Percentiles rank a stretch among this genome's conserved stretches.
Evolutionary conservation across 2,113 vertebrate species (phyloP).

Genomic region (Anseranas semipalmata): DNA sequence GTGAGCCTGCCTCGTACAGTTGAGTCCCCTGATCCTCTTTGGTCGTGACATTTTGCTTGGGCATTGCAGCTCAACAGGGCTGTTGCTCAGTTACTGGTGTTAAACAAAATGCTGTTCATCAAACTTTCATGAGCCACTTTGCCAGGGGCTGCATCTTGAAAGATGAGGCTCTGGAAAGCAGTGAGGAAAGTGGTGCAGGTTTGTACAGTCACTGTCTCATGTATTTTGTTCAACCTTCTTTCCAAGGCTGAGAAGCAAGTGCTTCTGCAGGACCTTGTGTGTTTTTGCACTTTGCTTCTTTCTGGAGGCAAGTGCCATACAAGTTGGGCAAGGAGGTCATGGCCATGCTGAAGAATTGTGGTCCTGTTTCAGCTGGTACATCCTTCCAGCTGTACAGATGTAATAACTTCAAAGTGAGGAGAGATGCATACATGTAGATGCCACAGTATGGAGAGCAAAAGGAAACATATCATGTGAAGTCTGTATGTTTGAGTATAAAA

Average conservation of each 20-base stretch:
- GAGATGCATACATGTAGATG: not conserved
- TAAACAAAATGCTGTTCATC: conserved; percentile 60
- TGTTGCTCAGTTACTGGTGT: conserved; percentile 31
- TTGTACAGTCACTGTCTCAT: accelerated
- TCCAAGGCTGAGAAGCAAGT: not conserved
- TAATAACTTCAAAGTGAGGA: not conserved
- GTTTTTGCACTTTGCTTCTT: not conserved
- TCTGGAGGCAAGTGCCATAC: not conserved
- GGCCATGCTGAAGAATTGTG: not conserved
- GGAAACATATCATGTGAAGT: not conserved
- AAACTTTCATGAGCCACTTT: conserved; percentile 53
- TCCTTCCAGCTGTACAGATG: not conserved
- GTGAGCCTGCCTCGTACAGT: not conserved
- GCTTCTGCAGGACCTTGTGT: not conserved
- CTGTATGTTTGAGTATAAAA: not conserved
- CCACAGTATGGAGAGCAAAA: not conserved
- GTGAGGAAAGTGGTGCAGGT: not conserved
- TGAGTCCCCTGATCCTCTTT: not conserved
- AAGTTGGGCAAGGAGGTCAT: not conserved
- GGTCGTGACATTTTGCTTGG: conserved; percentile 52
- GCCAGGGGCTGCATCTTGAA: conserved; percentile 27
- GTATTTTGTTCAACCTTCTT: not conserved
- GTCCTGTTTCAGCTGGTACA: not conserved
- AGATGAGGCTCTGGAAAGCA: not conserved
- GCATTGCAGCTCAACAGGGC: not conserved